Base-by-base conservation (phyloP, 2,888 invertebrate species). In the Altica lythri region DNA sequence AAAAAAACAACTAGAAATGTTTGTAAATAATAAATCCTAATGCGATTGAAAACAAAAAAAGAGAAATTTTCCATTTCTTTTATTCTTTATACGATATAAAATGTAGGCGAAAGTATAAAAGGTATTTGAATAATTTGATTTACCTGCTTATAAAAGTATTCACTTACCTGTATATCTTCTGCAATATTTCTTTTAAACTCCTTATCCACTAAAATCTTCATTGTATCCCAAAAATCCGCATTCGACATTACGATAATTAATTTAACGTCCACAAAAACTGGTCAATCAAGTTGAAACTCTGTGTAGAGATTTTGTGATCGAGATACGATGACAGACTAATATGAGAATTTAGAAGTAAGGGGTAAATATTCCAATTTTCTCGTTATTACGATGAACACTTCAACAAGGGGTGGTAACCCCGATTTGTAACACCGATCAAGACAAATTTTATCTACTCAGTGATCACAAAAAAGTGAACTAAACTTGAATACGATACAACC, bases 191-290 rank as follows among this genome's bases (percentile, higher is more conserved):
- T 73, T 48, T 80, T 76, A 52, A 79, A 74, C 35, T 80, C 82
- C 5, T 79, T 77, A 22, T 78, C 81, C 10, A 83, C 81, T 12
- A 85, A 76, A 27, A 84, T 76, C 56, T 84, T 83, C 55, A 85
- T 80, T n/a, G 83, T 84, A 42, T 81, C 81, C 84, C 85, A 84
- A 69, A 85, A 84, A 18, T 53, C 55, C 6, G 19, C 12, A 9
- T 16, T 19, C 8, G 22, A 29, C 55, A 55, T 55, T 40, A 5
- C n/a, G n/a, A n/a, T n/a, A n/a, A n/a, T n/a, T n/a, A n/a, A n/a
- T n/a, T n/a, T n/a, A n/a, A n/a, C n/a, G n/a, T 30, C 13, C 4
- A 13, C 30, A 30, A 30, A 30, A 30, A 13, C 13, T 10, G n/a
- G 29, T 30, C 30, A 8, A 12, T 30, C 29, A 30, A 30, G 10